Evolutionary conservation across 2,797 vertebrate species (phyloP).

Genomic region (Pseudocheirus occidentalis): DNA sequence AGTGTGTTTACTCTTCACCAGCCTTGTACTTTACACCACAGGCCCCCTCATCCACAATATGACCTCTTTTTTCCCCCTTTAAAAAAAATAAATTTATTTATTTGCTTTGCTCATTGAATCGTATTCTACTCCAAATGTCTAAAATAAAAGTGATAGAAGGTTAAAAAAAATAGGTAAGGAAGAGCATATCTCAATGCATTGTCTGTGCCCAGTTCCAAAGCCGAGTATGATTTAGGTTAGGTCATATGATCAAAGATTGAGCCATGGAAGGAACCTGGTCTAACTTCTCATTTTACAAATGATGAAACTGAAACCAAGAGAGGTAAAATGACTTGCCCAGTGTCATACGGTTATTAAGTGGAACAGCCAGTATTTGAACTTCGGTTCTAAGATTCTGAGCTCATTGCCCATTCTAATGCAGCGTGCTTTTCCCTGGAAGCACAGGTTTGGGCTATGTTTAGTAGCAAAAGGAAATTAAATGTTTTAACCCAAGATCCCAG

Average conservation of each 20-base stretch:
- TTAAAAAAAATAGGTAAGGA: neutral
- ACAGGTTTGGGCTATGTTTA: neutral
- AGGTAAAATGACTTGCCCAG: neutral
- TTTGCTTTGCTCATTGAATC: neutral
- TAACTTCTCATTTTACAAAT: neutral
- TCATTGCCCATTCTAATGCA: neutral
- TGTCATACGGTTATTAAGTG: neutral
- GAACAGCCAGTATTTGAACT: neutral
- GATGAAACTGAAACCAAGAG: neutral
- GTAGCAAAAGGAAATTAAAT: neutral
- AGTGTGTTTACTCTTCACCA: neutral
- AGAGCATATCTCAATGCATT: neutral
- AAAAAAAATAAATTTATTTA: too few relatives aligned
- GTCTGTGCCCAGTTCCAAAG: neutral
- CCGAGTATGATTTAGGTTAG: neutral
- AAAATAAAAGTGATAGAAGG: neutral
- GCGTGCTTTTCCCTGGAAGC: neutral
- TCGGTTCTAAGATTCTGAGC: neutral
- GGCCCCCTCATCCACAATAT: too few relatives aligned
- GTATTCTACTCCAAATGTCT: neutral
- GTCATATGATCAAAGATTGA: neutral
- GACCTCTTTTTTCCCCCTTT: too few relatives aligned
- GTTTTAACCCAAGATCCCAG: too few relatives aligned
- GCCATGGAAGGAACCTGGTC: neutral
- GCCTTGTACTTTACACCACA: too few relatives aligned